These are phyloP conservation scores for Poliocrania exsul DNA, from an alignment of 2,797 vertebrate genomes.

Conservation along the genomic window DNA sequence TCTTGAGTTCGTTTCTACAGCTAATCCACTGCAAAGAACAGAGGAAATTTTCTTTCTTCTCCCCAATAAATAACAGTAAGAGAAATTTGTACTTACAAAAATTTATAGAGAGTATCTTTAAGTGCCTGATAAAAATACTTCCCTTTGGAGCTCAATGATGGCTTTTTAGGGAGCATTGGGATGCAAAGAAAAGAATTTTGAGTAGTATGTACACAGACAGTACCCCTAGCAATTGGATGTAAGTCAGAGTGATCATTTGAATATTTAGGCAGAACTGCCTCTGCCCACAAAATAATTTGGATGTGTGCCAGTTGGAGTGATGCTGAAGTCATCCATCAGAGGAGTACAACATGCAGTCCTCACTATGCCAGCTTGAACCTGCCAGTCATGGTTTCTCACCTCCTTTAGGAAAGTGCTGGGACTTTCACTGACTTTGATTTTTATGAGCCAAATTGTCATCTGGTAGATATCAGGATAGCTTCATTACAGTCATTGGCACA, in stretches of 20 bases:
- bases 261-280: not conserved
- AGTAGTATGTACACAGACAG: not conserved
- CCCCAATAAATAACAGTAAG: not conserved
- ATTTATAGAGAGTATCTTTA: not conserved
- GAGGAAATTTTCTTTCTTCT: constrained; percentile 5
- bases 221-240: not conserved
- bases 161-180: not conserved
- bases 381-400: constrained; percentile 24
- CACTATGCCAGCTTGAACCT: constrained; percentile 23
- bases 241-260: not conserved
- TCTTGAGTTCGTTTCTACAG: not conserved
- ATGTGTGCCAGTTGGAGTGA: not conserved
- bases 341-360: not conserved
- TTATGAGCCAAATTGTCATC: constrained; percentile 29
- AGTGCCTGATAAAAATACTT: not conserved
- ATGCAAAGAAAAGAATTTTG: not conserved
- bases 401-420: not conserved
- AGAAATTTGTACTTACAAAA: not conserved
- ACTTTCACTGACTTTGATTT: not conserved
- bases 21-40: not conserved
- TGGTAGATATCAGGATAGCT: constrained; percentile 23
- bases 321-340: not conserved
- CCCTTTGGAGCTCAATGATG: not conserved
- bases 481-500: not conserved
- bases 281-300: not conserved